These are phyloP conservation scores for Timema cristinae DNA, from an alignment of 2,888 invertebrate species.

Conservation along the genomic window DNA sequence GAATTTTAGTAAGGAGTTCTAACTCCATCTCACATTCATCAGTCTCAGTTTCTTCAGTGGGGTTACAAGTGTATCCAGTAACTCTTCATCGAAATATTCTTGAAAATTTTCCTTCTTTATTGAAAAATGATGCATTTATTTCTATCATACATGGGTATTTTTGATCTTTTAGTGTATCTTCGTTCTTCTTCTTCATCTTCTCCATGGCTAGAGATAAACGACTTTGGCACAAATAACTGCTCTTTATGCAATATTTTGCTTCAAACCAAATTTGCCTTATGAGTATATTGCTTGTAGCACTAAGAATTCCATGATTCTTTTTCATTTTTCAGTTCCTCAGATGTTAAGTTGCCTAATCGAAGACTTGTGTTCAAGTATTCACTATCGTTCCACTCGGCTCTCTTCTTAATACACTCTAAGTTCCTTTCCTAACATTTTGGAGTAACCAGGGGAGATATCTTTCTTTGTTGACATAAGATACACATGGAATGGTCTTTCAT, in stretches of 20 bases:
- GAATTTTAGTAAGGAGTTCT: too few species aligned
- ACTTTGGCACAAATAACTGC: background rate
- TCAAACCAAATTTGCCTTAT: background rate
- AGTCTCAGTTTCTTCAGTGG: too few species aligned
- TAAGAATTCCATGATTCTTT: background rate
- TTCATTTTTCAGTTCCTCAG: background rate
- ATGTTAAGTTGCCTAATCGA: background rate
- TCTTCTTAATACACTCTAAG: background rate
- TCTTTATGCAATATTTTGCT: background rate
- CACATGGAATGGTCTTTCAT: too few species aligned
- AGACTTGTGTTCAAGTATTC: too few species aligned
- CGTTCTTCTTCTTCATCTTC: background rate
- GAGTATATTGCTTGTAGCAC: background rate
- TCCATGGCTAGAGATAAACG: background rate
- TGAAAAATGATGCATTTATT: background rate
- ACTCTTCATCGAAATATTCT: too few species aligned
- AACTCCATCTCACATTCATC: too few species aligned
- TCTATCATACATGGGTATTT: background rate
- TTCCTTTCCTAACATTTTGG: background rate
- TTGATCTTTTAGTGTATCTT: background rate
- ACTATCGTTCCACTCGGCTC: background rate
- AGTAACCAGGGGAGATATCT: too few species aligned
- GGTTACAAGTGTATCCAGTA: too few species aligned
- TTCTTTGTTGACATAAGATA: too few species aligned
- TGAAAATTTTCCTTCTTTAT: background rate